Conservation (phyloP, 2,888 invertebrate species). For the Spatulosminthurus flaviceps region DNA sequence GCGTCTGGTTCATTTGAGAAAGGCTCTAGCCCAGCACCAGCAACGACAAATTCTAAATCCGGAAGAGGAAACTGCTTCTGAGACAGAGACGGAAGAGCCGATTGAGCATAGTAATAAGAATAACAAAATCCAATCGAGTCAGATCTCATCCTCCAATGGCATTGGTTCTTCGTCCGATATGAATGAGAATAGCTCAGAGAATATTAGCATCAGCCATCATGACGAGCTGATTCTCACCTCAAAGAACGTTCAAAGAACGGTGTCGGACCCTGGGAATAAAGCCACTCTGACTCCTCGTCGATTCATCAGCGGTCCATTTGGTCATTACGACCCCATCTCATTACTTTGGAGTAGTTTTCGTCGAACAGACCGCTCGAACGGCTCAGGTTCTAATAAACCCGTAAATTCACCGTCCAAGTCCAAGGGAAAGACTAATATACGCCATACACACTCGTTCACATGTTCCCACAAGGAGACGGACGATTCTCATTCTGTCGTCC, state of each 20-base stretch:
- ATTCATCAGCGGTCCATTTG: conserved; percentile 62
- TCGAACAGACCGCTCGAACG: conserved; percentile 54
- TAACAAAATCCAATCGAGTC: conserved; percentile 48
- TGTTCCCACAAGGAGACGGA: conserved; percentile 61
- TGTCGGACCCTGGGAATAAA: conserved; percentile 63
- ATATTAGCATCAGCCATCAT: conserved; percentile 57
- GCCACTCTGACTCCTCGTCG: conserved; percentile 62
- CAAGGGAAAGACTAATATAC: conserved; percentile 63
- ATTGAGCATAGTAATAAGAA: conserved; percentile 9
- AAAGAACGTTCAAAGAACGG: conserved; percentile 63
- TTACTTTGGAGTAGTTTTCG: conserved; percentile 63
- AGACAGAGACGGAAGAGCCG: conserved; percentile 63
- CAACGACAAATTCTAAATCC: conserved; percentile 52
- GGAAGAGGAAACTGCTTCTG: conserved; percentile 62
- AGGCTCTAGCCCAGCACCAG: conserved; percentile 61
- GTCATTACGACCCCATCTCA: conserved; percentile 63
- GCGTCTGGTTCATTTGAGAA: conserved; percentile 67
- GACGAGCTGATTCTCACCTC: conserved; percentile 35
- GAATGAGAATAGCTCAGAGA: conserved; percentile 62
- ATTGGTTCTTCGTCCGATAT: conserved; percentile 62
- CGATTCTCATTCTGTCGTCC: conserved; percentile 28
- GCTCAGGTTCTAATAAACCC: conserved; percentile 47
- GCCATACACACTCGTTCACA: conserved; percentile 65
- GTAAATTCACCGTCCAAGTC: conserved; percentile 55
- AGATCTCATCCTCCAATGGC: conserved; percentile 63